These are phyloP conservation scores for Heliconius hewitsoni DNA, from an alignment of 1,140 invertebrate species.

Conservation along the genomic window DNA sequence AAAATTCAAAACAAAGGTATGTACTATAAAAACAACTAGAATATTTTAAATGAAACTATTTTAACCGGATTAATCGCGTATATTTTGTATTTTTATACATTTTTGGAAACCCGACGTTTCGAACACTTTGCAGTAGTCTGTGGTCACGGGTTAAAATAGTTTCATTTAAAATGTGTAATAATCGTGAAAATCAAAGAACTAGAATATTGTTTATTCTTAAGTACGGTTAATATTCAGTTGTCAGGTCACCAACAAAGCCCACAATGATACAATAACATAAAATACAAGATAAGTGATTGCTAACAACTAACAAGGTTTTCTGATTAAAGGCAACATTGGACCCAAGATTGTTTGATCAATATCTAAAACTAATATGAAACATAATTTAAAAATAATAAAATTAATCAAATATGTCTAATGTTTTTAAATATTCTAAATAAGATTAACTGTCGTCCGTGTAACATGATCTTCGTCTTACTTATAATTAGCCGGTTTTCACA, in stretches of 20 bases:
- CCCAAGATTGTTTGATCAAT: background rate
- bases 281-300: conserved; percentile 3
- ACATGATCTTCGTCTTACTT: background rate
- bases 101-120: no score
- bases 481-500: background rate
- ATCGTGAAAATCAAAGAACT: no score
- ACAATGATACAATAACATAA: conserved; percentile 8
- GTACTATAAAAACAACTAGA: background rate
- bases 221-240: background rate
- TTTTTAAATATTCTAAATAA: background rate
- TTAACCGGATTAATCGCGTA: no score
- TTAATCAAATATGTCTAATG: background rate
- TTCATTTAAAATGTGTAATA: no score
- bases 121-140: no score
- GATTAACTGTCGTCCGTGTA: background rate
- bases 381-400: background rate
- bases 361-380: background rate
- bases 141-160: no score
- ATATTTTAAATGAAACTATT: background rate
- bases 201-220: background rate
- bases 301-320: background rate
- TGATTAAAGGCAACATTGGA: background rate
- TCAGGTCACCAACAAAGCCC: background rate
- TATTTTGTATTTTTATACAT: no score
- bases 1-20: background rate